Base-by-base conservation (phyloP, 1,140 invertebrate species). In the Apolygus lucorum region DNA sequence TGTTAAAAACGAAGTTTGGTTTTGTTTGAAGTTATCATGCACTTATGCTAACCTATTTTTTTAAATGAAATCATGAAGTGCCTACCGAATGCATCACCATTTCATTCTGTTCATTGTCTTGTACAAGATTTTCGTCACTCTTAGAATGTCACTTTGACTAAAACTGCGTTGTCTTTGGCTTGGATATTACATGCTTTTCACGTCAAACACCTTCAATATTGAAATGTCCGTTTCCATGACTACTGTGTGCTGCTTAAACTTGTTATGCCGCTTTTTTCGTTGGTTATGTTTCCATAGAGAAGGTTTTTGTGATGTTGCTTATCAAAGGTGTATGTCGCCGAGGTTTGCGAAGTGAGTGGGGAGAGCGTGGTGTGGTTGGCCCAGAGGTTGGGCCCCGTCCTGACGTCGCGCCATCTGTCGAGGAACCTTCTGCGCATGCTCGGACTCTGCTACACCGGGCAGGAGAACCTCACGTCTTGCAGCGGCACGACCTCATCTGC, bases 341-440 rank as follows among this genome's bases (percentile, higher is more conserved):
- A 88, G 78, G 91, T 96, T 72, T 91, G 90, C 0, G 92, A 96
- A 77, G 91, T 96, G 83, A 92, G 92, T 75, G 86, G 87, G 0
- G 94, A 96, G 76, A 95, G 91, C 76, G 81, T 97, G 0, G 87
- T 93, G 52, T 98, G 94, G 95, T 77, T 98, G 24, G 88, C 93
- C 0, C 91, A 96, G 80, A 85, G 94, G 73, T 80, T 98, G n/a
- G 96, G 96, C 0, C 96, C 96, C 0, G 91, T 98, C 26, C 82
- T 99, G 2, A 95, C 94, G 1, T 92, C 95, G 17, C 87, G 90
- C 73, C 90, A 93, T 81, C 82, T 98, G 25, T 93, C 95, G 0
- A 83, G 92, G 52, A 98, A 98, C 82, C 81, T 99, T 42, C 80
- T 99, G 1, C 86, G 95, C 73, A 96, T 98, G 90, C 79, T 98